A percentile compares a stretch with the other conserved stretches of the same genome.
Evolutionary conservation across 2,888 invertebrate genomes (phyloP).

Genomic region (Oscheius myriophilus): DNA sequence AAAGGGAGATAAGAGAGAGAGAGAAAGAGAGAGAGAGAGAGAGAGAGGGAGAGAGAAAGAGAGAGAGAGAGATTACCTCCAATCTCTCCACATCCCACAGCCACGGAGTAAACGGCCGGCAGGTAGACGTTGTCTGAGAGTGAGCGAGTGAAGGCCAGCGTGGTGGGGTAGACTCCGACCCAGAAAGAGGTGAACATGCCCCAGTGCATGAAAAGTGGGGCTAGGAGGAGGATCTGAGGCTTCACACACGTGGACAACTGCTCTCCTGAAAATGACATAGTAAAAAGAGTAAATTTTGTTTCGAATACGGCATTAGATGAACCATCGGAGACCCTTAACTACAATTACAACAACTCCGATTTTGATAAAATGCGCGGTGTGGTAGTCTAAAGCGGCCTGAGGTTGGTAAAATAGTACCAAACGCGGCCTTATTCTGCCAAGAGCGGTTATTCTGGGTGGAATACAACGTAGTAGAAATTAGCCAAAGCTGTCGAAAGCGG

Average conservation of each 20-base stretch:
- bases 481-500: too few relatives aligned
- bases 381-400: too few relatives aligned
- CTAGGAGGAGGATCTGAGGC: slow-evolving; percentile 24
- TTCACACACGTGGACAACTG: slow-evolving; percentile 14
- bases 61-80: slow-evolving; percentile 32
- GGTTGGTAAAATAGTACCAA: too few relatives aligned
- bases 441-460: too few relatives aligned
- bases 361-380: too few relatives aligned
- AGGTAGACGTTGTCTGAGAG: slow-evolving; percentile 39
- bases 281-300: too few relatives aligned
- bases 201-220: slow-evolving; percentile 29
- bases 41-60: neutral
- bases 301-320: too few relatives aligned
- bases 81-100: slow-evolving; percentile 46
- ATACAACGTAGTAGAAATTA: too few relatives aligned
- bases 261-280: slow-evolving; percentile 14
- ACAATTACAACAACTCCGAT: too few relatives aligned
- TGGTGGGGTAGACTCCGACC: slow-evolving; percentile 49
- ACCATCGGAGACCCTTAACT: too few relatives aligned
- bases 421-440: too few relatives aligned
- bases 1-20: neutral
- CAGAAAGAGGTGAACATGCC: slow-evolving; percentile 42
- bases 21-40: too few relatives aligned
- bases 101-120: slow-evolving; percentile 42
- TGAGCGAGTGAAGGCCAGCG: slow-evolving; percentile 42